Evolutionary conservation across 2,113 vertebrate species (phyloP).

Genomic region (Dermatemys mawii): DNA sequence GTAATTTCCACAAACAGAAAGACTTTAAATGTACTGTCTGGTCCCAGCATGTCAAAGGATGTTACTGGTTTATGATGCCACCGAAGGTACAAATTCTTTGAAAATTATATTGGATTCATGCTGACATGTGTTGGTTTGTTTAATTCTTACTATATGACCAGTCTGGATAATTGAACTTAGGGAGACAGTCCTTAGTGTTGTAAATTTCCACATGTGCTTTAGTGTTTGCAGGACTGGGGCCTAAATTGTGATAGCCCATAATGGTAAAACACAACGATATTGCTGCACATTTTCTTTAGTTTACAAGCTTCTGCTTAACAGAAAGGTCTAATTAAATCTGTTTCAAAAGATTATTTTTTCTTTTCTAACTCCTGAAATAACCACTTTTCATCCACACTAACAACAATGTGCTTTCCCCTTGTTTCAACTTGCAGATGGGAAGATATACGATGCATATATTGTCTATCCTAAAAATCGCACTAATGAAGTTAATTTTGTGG

Average conservation of each 20-base stretch:
- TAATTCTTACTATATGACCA: neutral
- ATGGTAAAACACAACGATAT: neutral
- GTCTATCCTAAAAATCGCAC: constrained; percentile 78
- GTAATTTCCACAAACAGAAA: neutral
- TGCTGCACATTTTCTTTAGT: neutral
- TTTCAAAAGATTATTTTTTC: neutral
- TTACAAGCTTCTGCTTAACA: neutral
- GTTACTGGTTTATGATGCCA: neutral
- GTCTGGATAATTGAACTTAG: neutral
- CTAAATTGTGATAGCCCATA: neutral
- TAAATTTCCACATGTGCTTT: neutral
- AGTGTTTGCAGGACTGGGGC: neutral
- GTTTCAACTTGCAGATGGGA: constrained; percentile 81
- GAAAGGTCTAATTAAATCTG: neutral
- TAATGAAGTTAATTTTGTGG: constrained; percentile 63
- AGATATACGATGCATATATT: constrained; percentile 90
- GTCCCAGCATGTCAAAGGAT: neutral
- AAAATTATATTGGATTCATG: neutral
- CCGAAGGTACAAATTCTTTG: neutral
- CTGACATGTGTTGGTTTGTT: rapidly evolving
- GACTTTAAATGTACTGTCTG: neutral
- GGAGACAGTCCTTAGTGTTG: neutral
- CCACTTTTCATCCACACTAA: neutral
- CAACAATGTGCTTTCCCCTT: neutral
- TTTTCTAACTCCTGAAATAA: neutral